Evolutionary conservation across 1,140 invertebrate genomes (phyloP).

Genomic region (Aradophagus sp.): DNA sequence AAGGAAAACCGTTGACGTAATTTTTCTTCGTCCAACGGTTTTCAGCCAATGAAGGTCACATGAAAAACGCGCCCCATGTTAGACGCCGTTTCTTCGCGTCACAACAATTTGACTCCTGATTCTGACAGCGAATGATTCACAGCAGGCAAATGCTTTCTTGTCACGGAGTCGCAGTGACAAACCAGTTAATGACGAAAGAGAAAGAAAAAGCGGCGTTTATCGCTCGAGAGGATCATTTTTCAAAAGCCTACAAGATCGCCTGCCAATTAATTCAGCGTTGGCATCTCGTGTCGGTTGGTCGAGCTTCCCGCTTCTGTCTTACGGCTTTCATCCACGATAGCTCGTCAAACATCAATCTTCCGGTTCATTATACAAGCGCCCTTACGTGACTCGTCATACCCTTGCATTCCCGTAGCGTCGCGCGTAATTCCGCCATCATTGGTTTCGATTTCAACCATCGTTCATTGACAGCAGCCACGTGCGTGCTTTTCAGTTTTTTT

Average conservation of each 20-base stretch:
- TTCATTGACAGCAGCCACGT: constrained; percentile 43
- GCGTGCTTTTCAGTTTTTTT: constrained; percentile 2
- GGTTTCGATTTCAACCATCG: constrained; percentile 25
- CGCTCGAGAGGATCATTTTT: constrained; percentile 52
- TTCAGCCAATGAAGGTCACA: constrained; percentile 7
- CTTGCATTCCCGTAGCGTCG: constrained; percentile 20
- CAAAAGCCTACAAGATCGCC: constrained; percentile 53
- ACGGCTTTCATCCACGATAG: constrained; percentile 32
- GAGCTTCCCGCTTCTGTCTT: constrained; percentile 53
- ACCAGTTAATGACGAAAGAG: constrained; percentile 53
- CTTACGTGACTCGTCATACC: constrained; percentile 48
- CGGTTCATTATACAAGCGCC: constrained; percentile 49
- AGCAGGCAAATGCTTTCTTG: constrained; percentile 41
- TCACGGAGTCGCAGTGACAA: constrained; percentile 30
- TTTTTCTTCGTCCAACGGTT: background rate
- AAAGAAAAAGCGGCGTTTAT: constrained; percentile 49
- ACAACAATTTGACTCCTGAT: constrained; percentile 31
- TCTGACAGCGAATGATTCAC: constrained; percentile 50
- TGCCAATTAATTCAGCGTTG: constrained; percentile 59
- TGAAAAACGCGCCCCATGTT: constrained; percentile 14
- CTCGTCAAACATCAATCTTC: constrained; percentile 55
- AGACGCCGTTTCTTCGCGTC: constrained; percentile 3
- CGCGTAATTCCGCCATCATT: constrained; percentile 27
- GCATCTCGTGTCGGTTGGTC: constrained; percentile 50
- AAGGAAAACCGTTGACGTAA: background rate